Evolutionary conservation across 2,888 invertebrate species (phyloP), one percentile per base, ranked within the genome.

Genomic region (Ochropacha duplaris): DNA sequence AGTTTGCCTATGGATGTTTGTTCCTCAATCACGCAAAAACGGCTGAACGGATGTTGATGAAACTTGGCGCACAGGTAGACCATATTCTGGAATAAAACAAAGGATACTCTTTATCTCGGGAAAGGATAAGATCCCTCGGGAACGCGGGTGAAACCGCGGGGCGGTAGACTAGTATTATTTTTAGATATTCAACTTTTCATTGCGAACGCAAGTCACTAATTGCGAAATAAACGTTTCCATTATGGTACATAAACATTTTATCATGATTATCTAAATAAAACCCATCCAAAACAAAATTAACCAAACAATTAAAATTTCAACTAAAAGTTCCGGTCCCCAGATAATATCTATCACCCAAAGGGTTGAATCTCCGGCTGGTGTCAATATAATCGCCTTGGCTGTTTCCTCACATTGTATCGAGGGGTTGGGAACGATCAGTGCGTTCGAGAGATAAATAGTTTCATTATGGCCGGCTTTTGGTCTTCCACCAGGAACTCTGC

Each of bases 361-460:
- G 52, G 52, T 52, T 52, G 19, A 19, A 44, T 44, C 44, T 44
- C 44, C 44, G 44, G 44, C 44, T 66, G 58, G 68, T 66, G 69
- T 66, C 67, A 68, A 68, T 66, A 60, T 58, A 59, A 59, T 59
- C 57, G 60, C 54, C 59, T 51, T 52, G 62, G 60, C 57, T 57
- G 62, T 64, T 62, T 61, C 61, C 57, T 57, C 69, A 66, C 71
- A 73, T 78, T 78, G 81, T 81, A 81, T 81, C 81, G 78, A 51
- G 64, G 72, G 72, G 62, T 68, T 71, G 72, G 77, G 60, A 69
- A 62, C 81, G 84, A 84, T 86, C 83, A 77, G 82, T 80, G 81
- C 78, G 81, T 82, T 80, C 74, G 69, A 62, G 79, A 88, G 88
- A 89, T 88, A 88, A 89, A 90, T 90, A 88, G 90, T 89, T 88